phyloP scores from a whole-genome alignment of 2,113 vertebrate species.

The Crypturellus undulatus region DNA sequence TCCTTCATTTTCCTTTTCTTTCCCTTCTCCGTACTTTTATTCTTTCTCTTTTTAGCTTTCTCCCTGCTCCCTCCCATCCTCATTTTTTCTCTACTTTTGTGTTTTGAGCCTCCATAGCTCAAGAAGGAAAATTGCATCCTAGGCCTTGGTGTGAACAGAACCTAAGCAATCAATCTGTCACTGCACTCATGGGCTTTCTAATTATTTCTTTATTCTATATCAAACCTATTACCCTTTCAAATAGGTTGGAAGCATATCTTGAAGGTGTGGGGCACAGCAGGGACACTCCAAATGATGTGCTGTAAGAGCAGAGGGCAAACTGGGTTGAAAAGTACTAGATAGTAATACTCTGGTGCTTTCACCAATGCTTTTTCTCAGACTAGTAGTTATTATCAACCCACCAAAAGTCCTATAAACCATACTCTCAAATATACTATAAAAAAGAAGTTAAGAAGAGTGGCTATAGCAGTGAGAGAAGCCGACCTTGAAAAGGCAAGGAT shows the following conservation, averaged over 20 bases:
- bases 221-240: neutral
- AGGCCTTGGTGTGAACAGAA: neutral
- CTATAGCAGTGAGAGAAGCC: neutral
- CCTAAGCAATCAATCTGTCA: neutral
- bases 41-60: neutral
- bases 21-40: neutral
- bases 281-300: neutral
- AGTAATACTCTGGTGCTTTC: neutral
- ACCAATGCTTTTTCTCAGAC: neutral
- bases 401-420: too few relatives aligned
- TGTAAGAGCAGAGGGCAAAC: neutral
- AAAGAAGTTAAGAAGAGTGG: neutral
- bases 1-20: neutral
- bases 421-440: neutral
- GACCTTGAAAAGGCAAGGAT: neutral
- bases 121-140: neutral
- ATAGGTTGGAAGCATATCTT: neutral
- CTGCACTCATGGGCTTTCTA: neutral
- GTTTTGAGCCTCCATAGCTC: neutral
- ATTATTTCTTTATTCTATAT: rapidly evolving
- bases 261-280: neutral
- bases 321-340: neutral
- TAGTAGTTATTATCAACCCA: neutral
- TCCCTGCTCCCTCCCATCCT: too few relatives aligned
- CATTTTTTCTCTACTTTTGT: neutral